Evolutionary conservation across 2,113 vertebrate species (phyloP).

Genomic region (Chrysochloris asiatica): DNA sequence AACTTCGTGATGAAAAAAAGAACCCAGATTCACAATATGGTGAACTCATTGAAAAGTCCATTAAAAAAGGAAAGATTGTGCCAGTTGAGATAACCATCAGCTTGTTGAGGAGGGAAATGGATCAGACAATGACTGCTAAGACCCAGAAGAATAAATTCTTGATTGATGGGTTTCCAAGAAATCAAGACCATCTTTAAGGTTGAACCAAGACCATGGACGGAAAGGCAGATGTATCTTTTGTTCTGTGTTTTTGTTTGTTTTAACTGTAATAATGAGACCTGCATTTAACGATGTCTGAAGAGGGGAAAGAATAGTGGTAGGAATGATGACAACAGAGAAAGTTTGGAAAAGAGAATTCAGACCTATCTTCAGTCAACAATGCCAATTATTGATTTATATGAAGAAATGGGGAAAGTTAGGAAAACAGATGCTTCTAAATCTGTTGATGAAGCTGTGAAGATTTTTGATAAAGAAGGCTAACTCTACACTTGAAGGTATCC

Average conservation of each 20-base stretch:
- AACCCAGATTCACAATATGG: constrained; percentile 92
- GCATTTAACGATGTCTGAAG: constrained; percentile 94
- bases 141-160: constrained; percentile 94
- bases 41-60: constrained; percentile 93
- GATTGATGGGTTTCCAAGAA: constrained; percentile 98
- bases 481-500: constrained; percentile 62
- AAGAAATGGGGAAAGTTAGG: constrained; percentile 93
- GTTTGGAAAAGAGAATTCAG: constrained; percentile 96
- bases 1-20: constrained; percentile 94
- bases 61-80: constrained; percentile 96
- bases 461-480: constrained; percentile 94
- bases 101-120: constrained; percentile 94
- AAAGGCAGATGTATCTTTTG: constrained; percentile 95
- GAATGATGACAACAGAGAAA: constrained; percentile 96
- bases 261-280: constrained; percentile 95
- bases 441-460: constrained; percentile 93
- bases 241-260: too few relatives aligned
- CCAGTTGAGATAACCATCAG: constrained; percentile 98
- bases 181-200: constrained; percentile 96
- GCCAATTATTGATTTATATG: constrained; percentile 94
- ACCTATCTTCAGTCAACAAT: constrained; percentile 95
- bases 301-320: constrained; percentile 96
- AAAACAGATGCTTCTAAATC: constrained; percentile 93
- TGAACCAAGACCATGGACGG: constrained; percentile 94
- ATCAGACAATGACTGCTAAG: constrained; percentile 87